Base-by-base conservation (phyloP, 2,113 vertebrate genomes). In the Rhynchomys soricoides region DNA sequence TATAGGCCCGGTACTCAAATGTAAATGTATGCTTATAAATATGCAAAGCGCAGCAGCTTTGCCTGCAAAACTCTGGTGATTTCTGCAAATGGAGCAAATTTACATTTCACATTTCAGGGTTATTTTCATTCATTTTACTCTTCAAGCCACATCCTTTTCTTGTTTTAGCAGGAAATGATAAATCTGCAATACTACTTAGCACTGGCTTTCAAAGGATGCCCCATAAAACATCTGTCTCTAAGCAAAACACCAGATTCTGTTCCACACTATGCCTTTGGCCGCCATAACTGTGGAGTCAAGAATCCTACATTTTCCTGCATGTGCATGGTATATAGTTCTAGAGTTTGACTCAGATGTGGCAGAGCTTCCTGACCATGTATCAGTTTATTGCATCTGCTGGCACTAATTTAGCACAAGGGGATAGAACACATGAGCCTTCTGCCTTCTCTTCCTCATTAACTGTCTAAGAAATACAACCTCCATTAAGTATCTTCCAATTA, bases 121-220 rank as follows among this genome's bases (percentile, higher is more conserved):
- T 83, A 97, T 97, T 97, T 97, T 92, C 82, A 95, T 37, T 92
- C 74, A 85, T 95, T 95, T 97, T 82, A 57, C 31, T 94, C 90
- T 95, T 75, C 26, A 75, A 92, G 83, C 79, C 59, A 96, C 31
- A 12, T 93, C 59, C 59, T 10, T 92, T 94, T 89, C 52, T 96
- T 94, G 40, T 92, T 89, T 96, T 93, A 95, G 92, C 82, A 90
- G 75, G 88, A 92, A 96, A 71, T 93, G 79, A 86, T 86, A 93
- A 95, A 97, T 95, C 79, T 91, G 16, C 86, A 82, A 45, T 64
- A 78, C 81, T 62, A 93, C 59, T 93, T 95, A 93, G 87, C 34
- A 71, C 37, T 50, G 29, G 31, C 92, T 43, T 48, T 64, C 37
- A 96, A 94, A 94, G 57, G 7, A 2, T 77, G 5, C 70, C 81